Base-by-base conservation (phyloP, 2,797 vertebrate species). In the Arctocebus calabarensis region DNA sequence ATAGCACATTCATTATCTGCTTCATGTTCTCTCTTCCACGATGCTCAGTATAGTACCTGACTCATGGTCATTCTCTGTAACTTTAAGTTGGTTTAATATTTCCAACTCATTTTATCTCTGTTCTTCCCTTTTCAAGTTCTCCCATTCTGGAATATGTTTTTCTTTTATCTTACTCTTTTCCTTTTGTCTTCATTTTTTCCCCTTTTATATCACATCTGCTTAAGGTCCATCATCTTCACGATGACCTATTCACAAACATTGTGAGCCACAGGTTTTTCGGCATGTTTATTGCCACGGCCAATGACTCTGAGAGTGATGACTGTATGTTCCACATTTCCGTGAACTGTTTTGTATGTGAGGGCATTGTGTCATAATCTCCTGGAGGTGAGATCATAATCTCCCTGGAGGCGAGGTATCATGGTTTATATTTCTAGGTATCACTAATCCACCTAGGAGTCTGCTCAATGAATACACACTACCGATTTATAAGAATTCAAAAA, bases 71-170 rank as follows among this genome's bases (percentile, higher is more conserved):
- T 59, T 86, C 22, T 84, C 77, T 43, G n/a, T 75, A 59, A 92
- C 64, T 90, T 86, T 59, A 75, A 40, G 14, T 37, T 93, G 86
- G 83, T 23, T 66, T 77, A 91, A 13, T 61, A 91, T 20, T 84
- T n/a, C 27, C 45, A 5, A 12, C 61, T 89, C 23, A 70, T 32
- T 34, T 12, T 1, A 20, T n/a, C 37, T 82, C 29, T 79, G 16
- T 11, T 37, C 14, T 83, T 64, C 7, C 11, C 19, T 71, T 61
- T 83, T 52, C 9, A 79, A 61, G 14, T 71, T 93, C 11, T 84
- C 48, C 68, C 17, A 82, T 52, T 73, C 32, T 87, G 22, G 14
- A 94, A 55, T 86, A 91, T 27, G 7, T 22, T 74, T 37, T 90
- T 83, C 29, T 57, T 66, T 57, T 43, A 55, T 66, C 34, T 73